Evolutionary conservation across 2,113 vertebrate genomes (phyloP), one percentile per base, ranked within the genome.

Genomic region (Colinus virginianus): DNA sequence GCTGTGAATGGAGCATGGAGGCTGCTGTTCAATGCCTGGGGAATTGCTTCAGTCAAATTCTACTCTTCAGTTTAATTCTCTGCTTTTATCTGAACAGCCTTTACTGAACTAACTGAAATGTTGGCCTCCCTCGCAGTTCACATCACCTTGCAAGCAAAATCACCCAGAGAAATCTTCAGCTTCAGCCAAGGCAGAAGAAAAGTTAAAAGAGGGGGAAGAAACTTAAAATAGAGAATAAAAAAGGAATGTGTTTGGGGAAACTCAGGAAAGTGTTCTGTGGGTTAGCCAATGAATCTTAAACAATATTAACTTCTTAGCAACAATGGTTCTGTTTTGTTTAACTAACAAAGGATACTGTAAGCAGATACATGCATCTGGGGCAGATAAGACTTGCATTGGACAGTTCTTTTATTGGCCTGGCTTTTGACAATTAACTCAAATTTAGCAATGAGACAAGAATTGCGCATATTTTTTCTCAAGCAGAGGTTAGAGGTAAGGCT

Each of bases 271-370:
- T 14, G 20, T 85, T 83, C 56, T 78, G 15, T 51, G 56, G 71
- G 71, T 91, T 87, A 94, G 81, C 72, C 94, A 88, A 84, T 80
- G 76, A 90, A 92, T 90, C 67, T 96, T 93, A 95, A 96, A 96
- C 91, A 91, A 87, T 88, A 82, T 94, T 96, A 93, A 93, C 83
- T 94, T 96, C 93, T 95, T 97, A 95, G 94, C 96, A 96, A 95
- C 96, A 91, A 90, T 93, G 70, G 58, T 83, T 94, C 74, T 95
- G 95, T 93, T 96, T 96, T 95, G 94, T 94, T 96, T 97, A 87
- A 88, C 93, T 94, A 94, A 94, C 94, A 94, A 95, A 96, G 66
- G 86, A 78, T 84, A 95, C 84, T 97, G 77, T 95, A 93, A 93
- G 95, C 94, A 95, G 87, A 94, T 94, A 90, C 5, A 17, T 91